A percentile compares a stretch with the other conserved stretches of the same genome.
Evolutionary conservation across 2,113 vertebrate genomes (phyloP).

Genomic region (Tragelaphus strepsiceros): DNA sequence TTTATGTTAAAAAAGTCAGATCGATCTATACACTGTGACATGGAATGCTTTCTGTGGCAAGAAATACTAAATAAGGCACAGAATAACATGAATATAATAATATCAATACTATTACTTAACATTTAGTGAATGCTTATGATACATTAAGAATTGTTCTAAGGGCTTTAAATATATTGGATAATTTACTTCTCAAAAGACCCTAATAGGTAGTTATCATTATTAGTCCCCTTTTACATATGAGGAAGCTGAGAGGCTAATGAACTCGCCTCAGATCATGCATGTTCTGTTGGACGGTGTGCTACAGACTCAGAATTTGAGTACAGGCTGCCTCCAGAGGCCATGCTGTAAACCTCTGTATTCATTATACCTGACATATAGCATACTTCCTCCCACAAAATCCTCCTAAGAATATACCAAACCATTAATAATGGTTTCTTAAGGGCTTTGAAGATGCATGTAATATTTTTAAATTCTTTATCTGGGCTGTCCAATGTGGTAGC

Average conservation of each 20-base stretch:
- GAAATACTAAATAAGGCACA: neutral
- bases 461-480: neutral
- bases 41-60: neutral
- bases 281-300: neutral
- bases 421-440: conserved; percentile 5
- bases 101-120: neutral
- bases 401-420: neutral
- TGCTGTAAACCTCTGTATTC: neutral
- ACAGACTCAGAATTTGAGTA: neutral
- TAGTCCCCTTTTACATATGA: neutral
- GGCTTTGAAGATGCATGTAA: neutral
- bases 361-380: neutral
- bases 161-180: neutral
- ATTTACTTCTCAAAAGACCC: neutral
- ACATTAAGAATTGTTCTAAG: neutral
- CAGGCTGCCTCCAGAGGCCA: neutral
- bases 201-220: neutral
- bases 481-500: neutral
- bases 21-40: neutral
- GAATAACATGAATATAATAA: neutral
- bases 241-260: neutral
- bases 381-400: neutral
- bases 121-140: neutral
- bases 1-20: neutral
- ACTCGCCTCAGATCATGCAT: neutral